These are phyloP conservation scores for Calyptommatus sinebrachiatus DNA, from an alignment of 2,113 vertebrate species.

Conservation along the genomic window DNA sequence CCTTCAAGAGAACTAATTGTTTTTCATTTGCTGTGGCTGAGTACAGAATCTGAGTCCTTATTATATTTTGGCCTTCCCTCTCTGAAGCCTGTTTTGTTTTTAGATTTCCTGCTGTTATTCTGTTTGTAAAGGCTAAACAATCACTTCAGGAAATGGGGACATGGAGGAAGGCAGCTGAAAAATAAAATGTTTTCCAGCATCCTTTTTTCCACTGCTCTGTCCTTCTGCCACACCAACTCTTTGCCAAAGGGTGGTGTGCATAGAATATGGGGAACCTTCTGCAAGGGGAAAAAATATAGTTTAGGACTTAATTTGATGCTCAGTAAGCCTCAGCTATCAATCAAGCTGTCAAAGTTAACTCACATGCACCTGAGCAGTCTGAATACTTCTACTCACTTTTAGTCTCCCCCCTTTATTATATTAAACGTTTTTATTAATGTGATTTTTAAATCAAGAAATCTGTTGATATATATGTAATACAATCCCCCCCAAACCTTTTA, in stretches of 20 bases:
- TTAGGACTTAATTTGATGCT: background rate
- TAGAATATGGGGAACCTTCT: background rate
- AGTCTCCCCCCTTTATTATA: background rate
- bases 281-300: background rate
- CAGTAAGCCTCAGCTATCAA: background rate
- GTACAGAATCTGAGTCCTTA: conserved; percentile 1
- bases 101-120: conserved; percentile 33
- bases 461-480: too few species aligned
- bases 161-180: conserved; percentile 35
- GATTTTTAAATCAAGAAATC: background rate
- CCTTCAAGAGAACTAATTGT: background rate
- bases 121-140: conserved; percentile 32
- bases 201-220: conserved; percentile 5
- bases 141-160: conserved; percentile 33
- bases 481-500: too few species aligned
- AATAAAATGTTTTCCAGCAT: conserved; percentile 20
- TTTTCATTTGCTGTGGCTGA: background rate
- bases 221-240: background rate
- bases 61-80: conserved; percentile 19
- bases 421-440: conserved; percentile 11
- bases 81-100: conserved; percentile 37
- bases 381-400: background rate
- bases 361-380: background rate
- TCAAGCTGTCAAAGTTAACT: background rate
- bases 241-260: background rate